These are phyloP conservation scores for Varanus salvator DNA, from an alignment of 2,113 vertebrate genomes.

Conservation along the genomic window DNA sequence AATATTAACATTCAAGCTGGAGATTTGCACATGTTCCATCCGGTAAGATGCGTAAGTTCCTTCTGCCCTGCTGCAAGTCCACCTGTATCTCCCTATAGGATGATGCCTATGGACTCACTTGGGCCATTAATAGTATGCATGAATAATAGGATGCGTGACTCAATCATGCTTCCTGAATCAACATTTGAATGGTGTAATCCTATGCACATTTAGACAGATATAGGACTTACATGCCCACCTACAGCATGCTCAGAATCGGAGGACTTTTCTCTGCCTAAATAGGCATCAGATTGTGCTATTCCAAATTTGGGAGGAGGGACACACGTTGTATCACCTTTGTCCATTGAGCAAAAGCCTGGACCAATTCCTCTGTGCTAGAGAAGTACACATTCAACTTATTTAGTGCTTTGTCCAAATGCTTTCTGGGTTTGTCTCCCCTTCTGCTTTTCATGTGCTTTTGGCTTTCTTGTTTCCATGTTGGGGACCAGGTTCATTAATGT, in stretches of 20 bases:
- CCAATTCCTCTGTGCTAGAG: neutral
- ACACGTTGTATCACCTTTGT: neutral
- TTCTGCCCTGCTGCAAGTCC: neutral
- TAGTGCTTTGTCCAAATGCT: slow-evolving; percentile 50
- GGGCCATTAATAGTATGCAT: neutral
- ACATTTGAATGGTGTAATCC: neutral
- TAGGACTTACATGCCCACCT: too few species aligned
- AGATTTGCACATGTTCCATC: neutral
- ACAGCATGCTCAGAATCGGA: too few species aligned
- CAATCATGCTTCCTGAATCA: neutral
- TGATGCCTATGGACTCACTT: neutral
- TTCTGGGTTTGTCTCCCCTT: slow-evolving; percentile 43
- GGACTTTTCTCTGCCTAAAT: too few species aligned
- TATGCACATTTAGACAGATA: too few species aligned
- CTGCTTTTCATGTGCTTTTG: slow-evolving; percentile 63
- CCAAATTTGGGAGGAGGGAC: neutral
- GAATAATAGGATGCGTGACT: neutral
- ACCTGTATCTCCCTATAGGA: neutral
- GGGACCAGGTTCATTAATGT: slow-evolving; percentile 67
- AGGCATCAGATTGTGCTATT: neutral
- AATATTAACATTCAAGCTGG: neutral
- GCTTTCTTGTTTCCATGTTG: slow-evolving; percentile 67
- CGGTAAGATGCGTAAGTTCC: neutral
- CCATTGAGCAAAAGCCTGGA: neutral
- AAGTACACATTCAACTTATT: slow-evolving; percentile 41